Evolutionary conservation across 2,113 vertebrate genomes (phyloP), one percentile per base, ranked within the genome.

Genomic region (Peromyscus californicus): DNA sequence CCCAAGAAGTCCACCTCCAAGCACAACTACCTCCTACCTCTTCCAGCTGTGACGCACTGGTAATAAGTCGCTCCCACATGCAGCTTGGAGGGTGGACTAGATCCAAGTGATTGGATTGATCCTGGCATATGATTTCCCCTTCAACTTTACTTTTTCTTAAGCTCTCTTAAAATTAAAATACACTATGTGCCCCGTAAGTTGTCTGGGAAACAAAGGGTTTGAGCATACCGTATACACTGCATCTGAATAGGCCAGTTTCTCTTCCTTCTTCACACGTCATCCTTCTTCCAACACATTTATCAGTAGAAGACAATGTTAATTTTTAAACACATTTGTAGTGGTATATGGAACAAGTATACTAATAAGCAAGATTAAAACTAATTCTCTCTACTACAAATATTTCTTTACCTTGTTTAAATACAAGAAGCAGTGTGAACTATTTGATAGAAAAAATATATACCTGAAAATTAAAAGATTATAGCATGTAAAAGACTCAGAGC

Each of bases 131-230:
- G 61, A 72, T 72, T 87, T 76, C 89, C 70, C 54, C 67, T 90
- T 92, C 86, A 76, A n/a, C 69, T 79, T 89, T 95, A 22, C n/a
- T 93, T 86, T 86, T 92, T 91, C 48, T 17, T 80, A 61, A 12
- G 54, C 75, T 90, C 13, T 39, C n/a, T 59, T 39, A 26, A 61
- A 26, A 65, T 65, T 63, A 45, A 85, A 85, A 11, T 65, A 5
- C 29, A 39, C 22, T 74, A 17, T 78, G 9, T 88, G 16, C 26
- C 86, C 89, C 36, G 8, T 51, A 76, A 42, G 26, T 69, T 86
- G 4, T 75, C 67, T 80, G 76, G 42, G 74, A 74, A 48, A 65
- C 67, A 36, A 39, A 75, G 74, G 67, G 11, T 24, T 22, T 59
- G 82, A 21, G 5, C 74, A 63, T 45, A 76, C 17, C 69, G 26